Evolutionary conservation across 2,113 vertebrate species (phyloP).

Genomic region (Marcusenius ussheri): DNA sequence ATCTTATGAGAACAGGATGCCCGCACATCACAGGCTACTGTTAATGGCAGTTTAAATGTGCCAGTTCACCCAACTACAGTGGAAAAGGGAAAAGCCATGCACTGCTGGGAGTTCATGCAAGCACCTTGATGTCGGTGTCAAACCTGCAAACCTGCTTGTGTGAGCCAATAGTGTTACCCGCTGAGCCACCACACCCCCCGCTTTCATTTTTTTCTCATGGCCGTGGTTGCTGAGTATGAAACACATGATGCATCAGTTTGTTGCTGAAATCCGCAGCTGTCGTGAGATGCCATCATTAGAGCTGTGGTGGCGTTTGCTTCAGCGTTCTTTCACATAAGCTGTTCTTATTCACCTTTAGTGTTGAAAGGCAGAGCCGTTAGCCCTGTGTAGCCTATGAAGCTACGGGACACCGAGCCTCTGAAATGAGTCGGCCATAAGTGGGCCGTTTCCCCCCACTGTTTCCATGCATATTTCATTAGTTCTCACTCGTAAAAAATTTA

Average conservation of each 20-base stretch:
- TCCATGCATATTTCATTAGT: constrained; percentile 1
- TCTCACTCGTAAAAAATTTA: constrained; percentile 1
- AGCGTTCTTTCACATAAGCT: not conserved
- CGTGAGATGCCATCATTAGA: not conserved
- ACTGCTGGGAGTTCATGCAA: not conserved
- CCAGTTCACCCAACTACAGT: not conserved
- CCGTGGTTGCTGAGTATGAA: not conserved
- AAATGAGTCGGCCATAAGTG: not conserved
- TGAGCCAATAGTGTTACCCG: not conserved
- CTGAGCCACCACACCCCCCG: not conserved
- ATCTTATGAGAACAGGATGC: not conserved
- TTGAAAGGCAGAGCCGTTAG: not conserved
- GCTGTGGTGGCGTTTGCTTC: not conserved
- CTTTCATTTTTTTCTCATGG: not conserved
- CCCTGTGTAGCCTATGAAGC: not conserved
- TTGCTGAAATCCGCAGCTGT: not conserved
- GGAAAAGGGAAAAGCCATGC: not conserved
- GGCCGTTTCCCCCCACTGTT: too few species aligned
- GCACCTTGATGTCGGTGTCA: not conserved
- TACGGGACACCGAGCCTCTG: not conserved
- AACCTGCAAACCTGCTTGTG: not conserved
- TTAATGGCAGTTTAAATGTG: not conserved
- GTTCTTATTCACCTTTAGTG: not conserved
- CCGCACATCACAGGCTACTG: not conserved
- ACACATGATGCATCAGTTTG: not conserved